Conservation (phyloP, 2,113 vertebrate genomes). For the Ophthalmotilapia sp. region DNA sequence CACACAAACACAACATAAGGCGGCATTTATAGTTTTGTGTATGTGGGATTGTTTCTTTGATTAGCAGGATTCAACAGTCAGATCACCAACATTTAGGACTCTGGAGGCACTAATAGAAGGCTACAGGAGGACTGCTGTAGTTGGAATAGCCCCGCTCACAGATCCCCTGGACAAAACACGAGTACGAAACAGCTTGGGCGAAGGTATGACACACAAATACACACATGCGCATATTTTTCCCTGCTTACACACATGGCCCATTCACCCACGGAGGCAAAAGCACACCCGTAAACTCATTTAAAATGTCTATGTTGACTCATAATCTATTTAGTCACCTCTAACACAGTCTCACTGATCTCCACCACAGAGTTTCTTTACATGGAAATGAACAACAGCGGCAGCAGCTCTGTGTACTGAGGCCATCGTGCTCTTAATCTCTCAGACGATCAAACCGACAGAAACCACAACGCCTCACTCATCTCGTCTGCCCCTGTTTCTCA, state of each 20-base stretch:
- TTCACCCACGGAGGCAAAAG: neutral
- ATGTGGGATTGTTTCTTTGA: neutral
- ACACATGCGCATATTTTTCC: neutral
- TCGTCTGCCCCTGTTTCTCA: neutral
- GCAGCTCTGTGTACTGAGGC: neutral
- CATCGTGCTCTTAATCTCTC: neutral
- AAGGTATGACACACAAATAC: slow-evolving; percentile 22
- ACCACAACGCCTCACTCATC: neutral
- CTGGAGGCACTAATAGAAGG: slow-evolving; percentile 40
- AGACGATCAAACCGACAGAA: neutral
- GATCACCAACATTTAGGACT: slow-evolving; percentile 18
- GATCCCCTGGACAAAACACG: slow-evolving; percentile 50
- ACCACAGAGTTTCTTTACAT: slow-evolving; percentile 41
- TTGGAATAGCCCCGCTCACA: slow-evolving; percentile 14
- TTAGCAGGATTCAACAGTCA: neutral
- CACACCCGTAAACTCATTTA: neutral
- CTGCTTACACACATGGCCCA: neutral
- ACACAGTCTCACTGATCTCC: neutral
- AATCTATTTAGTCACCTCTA: neutral
- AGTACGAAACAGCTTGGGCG: neutral
- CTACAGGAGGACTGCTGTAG: neutral
- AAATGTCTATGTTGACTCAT: neutral
- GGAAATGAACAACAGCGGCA: slow-evolving; percentile 24
- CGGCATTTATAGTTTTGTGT: neutral
- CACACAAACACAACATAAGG: neutral